Conservation (phyloP, 35 echinoderm and acorn worm genomes). For the Diadema setosum region DNA sequence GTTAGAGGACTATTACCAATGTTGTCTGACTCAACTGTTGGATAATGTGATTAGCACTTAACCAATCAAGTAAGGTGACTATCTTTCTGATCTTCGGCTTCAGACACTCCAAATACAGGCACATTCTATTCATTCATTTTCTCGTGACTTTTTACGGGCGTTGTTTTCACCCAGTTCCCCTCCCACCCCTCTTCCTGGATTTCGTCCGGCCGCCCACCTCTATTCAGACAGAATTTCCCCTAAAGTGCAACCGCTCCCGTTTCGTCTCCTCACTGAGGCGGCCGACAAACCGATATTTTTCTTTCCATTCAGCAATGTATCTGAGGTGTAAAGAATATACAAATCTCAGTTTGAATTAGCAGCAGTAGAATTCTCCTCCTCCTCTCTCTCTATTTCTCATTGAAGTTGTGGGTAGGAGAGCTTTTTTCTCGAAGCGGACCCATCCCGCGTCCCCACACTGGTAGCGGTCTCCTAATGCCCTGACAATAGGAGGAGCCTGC, state of each 20-base stretch:
- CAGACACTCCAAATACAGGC: too few relatives aligned
- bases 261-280: background rate
- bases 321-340: background rate
- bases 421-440: too few relatives aligned
- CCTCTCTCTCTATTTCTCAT: too few relatives aligned
- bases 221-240: background rate
- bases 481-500: background rate
- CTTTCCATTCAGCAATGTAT: constrained; percentile 1
- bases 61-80: too few relatives aligned
- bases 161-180: background rate
- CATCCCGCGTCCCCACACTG: background rate
- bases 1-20: too few relatives aligned
- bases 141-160: too few relatives aligned
- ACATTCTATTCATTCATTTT: too few relatives aligned
- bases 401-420: too few relatives aligned
- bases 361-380: too few relatives aligned
- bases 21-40: too few relatives aligned
- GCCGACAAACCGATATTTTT: background rate
- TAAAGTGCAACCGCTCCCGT: background rate
- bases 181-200: background rate
- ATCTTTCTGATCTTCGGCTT: too few relatives aligned
- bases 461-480: background rate
- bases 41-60: too few relatives aligned
- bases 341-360: background rate
- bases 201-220: background rate